phyloP scores from a whole-genome alignment of 1,140 invertebrate species.

The Theocolax elegans region DNA sequence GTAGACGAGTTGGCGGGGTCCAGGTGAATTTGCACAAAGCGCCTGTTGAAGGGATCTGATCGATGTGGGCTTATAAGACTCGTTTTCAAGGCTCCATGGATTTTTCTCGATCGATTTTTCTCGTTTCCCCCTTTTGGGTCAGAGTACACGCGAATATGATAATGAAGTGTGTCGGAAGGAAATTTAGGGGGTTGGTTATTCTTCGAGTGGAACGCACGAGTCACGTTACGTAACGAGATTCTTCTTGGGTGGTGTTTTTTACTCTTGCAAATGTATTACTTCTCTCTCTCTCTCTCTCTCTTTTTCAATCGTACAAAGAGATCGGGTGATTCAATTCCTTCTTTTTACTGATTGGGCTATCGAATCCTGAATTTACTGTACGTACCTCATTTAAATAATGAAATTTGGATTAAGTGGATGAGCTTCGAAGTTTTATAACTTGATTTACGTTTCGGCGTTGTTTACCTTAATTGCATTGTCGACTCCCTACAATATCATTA shows the following conservation, averaged over 20 bases:
- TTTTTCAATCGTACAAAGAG: not conserved
- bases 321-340: too few species aligned
- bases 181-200: not conserved
- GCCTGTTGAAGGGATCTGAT: constrained; percentile 1
- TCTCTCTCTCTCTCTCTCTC: not conserved
- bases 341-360: too few species aligned
- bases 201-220: not conserved
- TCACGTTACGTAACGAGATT: not conserved
- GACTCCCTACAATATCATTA: too few species aligned
- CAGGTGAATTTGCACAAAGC: constrained; percentile 39
- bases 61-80: not conserved
- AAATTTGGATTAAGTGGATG: too few species aligned
- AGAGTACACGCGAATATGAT: constrained; percentile 24
- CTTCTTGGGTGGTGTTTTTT: not conserved
- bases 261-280: not conserved
- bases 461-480: too few species aligned
- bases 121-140: too few species aligned
- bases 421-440: too few species aligned
- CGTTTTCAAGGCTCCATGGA: too few species aligned
- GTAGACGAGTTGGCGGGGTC: not conserved
- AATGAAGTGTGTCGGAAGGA: not conserved
- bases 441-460: too few species aligned
- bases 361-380: too few species aligned
- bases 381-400: too few species aligned
- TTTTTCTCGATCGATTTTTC: too few species aligned